Percentiles rank a stretch among this genome's conserved stretches.
These are phyloP conservation scores for Ophiodon elongatus DNA, from an alignment of 2,113 vertebrate species.

Conservation along the genomic window DNA sequence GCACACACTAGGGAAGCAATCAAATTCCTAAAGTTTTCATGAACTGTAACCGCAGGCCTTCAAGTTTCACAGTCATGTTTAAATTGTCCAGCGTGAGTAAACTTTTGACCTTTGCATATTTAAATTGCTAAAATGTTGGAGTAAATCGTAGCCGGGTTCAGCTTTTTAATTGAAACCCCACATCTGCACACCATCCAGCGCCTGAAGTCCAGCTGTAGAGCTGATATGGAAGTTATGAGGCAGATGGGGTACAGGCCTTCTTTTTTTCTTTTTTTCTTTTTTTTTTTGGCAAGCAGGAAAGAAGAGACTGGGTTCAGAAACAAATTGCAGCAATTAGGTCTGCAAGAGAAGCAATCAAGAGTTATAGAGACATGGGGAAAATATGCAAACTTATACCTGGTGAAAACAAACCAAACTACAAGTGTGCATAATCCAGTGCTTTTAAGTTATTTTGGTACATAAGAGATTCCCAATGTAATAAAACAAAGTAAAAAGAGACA, in stretches of 20 bases:
- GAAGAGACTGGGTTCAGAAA: slow-evolving; percentile 34
- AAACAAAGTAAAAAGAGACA: slow-evolving; percentile 25
- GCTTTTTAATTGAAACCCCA: slow-evolving; percentile 34
- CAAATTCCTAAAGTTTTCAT: slow-evolving; percentile 34
- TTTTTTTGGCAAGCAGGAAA: slow-evolving; percentile 54
- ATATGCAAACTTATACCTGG: slow-evolving; percentile 37
- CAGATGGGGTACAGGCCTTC: slow-evolving; percentile 57
- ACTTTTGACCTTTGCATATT: slow-evolving; percentile 50
- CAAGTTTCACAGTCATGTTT: slow-evolving; percentile 29
- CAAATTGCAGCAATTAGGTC: slow-evolving; percentile 57
- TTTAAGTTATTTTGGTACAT: slow-evolving; percentile 15
- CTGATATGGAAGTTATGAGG: slow-evolving; percentile 45
- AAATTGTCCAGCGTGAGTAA: slow-evolving; percentile 23
- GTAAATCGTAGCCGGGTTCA: slow-evolving; percentile 11
- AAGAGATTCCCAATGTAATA: slow-evolving; percentile 19
- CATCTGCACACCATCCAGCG: slow-evolving; percentile 45
- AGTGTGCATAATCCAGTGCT: slow-evolving; percentile 17
- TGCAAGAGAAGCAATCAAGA: slow-evolving; percentile 38
- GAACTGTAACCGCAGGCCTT: slow-evolving; percentile 26
- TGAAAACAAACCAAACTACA: slow-evolving; percentile 16
- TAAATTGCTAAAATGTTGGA: slow-evolving; percentile 25
- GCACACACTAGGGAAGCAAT: slow-evolving; percentile 20
- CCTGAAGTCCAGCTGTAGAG: slow-evolving; percentile 57
- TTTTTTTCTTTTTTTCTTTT: slow-evolving; percentile 31
- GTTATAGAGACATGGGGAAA: not conserved